These are phyloP conservation scores for human (Homo sapiens) DNA, from an alignment of 2,113 vertebrate species.

Conservation along the genomic window GRCh38 chr9:10250001-10250500, in stretches of 20 bases:
- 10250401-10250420: slow-evolving; percentile 32
- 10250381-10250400: slow-evolving; percentile 26
- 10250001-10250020: neutral
- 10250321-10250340: slow-evolving; percentile 65
- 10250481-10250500: neutral
- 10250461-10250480: neutral
- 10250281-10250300: neutral
- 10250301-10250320: slow-evolving; percentile 51
- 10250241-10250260: slow-evolving; percentile 33
- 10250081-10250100: neutral
- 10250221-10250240: slow-evolving; percentile 1
- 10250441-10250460: slow-evolving; percentile 44
- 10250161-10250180: slow-evolving; percentile 32
- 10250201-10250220: slow-evolving; percentile 5
- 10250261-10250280: slow-evolving; percentile 20
- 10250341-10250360: slow-evolving; percentile 60
- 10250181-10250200: neutral
- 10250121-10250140: neutral
- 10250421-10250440: neutral
- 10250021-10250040: neutral
- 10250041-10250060: neutral
- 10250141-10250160: neutral
- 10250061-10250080: neutral
- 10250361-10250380: slow-evolving; percentile 34
- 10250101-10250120: neutral